Conservation (phyloP, 2,888 invertebrate genomes). For the Mycogona germanica region DNA sequence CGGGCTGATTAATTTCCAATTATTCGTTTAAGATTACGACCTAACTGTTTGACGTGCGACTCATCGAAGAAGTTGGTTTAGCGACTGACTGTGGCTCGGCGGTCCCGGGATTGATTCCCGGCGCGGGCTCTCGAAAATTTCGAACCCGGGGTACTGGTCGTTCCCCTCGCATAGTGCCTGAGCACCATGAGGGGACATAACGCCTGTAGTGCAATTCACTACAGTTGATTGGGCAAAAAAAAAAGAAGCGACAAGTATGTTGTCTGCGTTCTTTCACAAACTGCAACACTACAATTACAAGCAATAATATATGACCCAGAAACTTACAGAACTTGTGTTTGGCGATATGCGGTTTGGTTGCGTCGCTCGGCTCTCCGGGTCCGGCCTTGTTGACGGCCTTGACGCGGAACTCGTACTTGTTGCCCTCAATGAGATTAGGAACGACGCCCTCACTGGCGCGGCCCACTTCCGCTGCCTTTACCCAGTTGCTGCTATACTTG, state of each 20-base stretch:
- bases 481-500: conserved; percentile 82
- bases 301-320: background rate
- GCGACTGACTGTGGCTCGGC: too few relatives aligned
- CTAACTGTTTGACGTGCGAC: too few relatives aligned
- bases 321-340: conserved; percentile 61
- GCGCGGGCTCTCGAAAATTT: too few relatives aligned
- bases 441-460: conserved; percentile 77
- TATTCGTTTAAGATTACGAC: too few relatives aligned
- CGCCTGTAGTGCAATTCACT: too few relatives aligned
- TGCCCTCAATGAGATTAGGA: conserved; percentile 80
- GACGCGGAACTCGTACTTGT: conserved; percentile 89
- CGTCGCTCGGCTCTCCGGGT: conserved; percentile 65
- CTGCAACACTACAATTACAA: background rate
- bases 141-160: too few relatives aligned
- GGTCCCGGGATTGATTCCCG: too few relatives aligned
- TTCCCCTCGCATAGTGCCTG: too few relatives aligned
- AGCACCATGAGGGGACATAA: too few relatives aligned
- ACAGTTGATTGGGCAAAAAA: too few relatives aligned
- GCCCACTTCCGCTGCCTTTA: conserved; percentile 77
- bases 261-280: background rate
- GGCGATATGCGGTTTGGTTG: conserved; percentile 66
- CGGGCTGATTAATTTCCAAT: too few relatives aligned
- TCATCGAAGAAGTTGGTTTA: too few relatives aligned
- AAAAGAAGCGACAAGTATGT: background rate
- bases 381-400: conserved; percentile 95